Evolutionary conservation across 2,113 vertebrate species (phyloP).

Genomic region (Eidolon helvum): DNA sequence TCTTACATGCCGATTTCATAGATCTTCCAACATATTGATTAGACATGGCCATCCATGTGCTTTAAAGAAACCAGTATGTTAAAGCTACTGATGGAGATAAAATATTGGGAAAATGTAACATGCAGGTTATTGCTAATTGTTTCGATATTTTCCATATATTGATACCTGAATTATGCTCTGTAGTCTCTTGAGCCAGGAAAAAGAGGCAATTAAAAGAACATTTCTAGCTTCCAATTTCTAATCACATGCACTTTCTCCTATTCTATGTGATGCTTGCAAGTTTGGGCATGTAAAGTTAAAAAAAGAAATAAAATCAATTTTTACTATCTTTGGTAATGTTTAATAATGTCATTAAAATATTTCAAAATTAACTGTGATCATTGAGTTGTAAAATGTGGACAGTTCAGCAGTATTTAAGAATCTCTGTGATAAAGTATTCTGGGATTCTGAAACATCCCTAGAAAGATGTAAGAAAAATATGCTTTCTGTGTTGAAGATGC

Average conservation of each 20-base stretch:
- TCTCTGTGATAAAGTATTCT: background rate
- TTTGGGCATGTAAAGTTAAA: background rate
- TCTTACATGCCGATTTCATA: background rate
- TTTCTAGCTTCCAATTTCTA: background rate
- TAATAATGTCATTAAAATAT: constrained; percentile 60
- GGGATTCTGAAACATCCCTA: background rate
- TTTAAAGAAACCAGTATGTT: background rate
- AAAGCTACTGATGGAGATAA: background rate
- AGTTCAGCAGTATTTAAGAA: constrained; percentile 41
- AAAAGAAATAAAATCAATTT: constrained; percentile 27
- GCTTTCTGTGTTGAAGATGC: background rate
- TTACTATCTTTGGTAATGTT: constrained; percentile 9
- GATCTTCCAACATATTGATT: background rate
- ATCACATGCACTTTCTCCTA: background rate
- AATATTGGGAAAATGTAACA: background rate
- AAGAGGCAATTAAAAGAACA: background rate
- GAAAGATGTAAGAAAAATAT: background rate
- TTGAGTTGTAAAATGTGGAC: constrained; percentile 45
- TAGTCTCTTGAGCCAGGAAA: background rate
- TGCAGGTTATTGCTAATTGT: background rate
- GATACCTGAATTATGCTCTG: background rate
- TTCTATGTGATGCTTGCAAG: background rate
- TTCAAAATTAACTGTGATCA: constrained; percentile 42
- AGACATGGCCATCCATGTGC: background rate
- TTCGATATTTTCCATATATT: constrained; percentile 19